These are phyloP conservation scores for Panthera uncia DNA, from an alignment of 2,113 vertebrate genomes.

Conservation along the genomic window DNA sequence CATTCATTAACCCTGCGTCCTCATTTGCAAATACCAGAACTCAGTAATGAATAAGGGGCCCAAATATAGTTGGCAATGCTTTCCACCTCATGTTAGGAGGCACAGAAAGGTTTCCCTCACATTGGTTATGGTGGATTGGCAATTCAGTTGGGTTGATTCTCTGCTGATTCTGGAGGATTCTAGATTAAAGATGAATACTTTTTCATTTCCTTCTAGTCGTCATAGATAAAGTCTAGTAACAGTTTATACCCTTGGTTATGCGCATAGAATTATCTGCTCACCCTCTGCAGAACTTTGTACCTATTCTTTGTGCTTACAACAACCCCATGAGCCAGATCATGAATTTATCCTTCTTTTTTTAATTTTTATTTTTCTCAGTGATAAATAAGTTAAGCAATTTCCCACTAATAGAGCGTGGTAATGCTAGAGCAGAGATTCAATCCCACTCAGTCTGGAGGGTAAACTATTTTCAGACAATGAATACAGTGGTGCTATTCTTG, in stretches of 20 bases:
- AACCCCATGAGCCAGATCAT: neutral
- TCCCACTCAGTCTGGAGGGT: neutral
- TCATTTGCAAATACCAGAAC: neutral
- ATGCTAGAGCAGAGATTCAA: neutral
- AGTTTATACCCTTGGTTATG: neutral
- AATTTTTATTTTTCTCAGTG: too few relatives aligned
- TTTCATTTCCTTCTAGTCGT: neutral
- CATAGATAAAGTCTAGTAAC: neutral
- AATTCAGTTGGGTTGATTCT: neutral
- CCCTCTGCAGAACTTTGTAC: neutral
- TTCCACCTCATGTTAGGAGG: neutral
- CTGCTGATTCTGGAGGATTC: neutral
- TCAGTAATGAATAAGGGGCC: neutral
- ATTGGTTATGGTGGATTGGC: neutral
- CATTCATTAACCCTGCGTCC: neutral
- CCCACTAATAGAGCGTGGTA: neutral
- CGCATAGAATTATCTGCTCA: neutral
- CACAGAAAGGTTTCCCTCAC: neutral
- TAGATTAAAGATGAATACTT: neutral
- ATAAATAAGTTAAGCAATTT: neutral
- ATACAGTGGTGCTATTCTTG: neutral
- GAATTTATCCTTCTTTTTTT: neutral
- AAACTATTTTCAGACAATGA: neutral
- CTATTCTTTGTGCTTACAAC: neutral
- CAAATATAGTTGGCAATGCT: neutral